Conservation (phyloP, 1,140 invertebrate genomes). For the Luehdorfia chinensis region DNA sequence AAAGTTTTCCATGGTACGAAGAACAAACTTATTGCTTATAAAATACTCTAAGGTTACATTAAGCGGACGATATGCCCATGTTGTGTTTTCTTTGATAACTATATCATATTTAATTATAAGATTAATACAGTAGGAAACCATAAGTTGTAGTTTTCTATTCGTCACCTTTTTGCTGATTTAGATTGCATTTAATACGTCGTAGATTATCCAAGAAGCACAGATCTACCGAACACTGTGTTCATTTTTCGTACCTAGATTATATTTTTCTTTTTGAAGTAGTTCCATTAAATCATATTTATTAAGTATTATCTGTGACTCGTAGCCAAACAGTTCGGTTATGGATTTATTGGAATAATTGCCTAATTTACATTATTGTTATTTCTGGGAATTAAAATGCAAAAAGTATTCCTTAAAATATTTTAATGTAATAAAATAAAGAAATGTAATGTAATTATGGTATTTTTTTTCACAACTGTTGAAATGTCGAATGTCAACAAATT, state of each 20-base stretch:
- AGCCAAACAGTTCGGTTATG: neutral
- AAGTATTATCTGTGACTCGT: slow-evolving; percentile 6
- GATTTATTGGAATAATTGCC: slow-evolving; percentile 3
- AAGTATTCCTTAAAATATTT: neutral
- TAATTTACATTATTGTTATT: neutral
- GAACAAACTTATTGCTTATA: slow-evolving; percentile 19
- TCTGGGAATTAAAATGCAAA: neutral
- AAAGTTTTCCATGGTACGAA: slow-evolving; percentile 33
- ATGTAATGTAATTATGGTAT: too few species aligned
- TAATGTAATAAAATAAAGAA: too few species aligned
- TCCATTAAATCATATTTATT: slow-evolving; percentile 20
- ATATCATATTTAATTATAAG: too few species aligned
- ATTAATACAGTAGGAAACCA: too few species aligned
- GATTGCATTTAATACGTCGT: slow-evolving; percentile 53
- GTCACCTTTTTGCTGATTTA: slow-evolving; percentile 24
- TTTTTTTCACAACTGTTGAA: too few species aligned
- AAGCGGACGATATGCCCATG: neutral
- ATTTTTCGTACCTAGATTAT: slow-evolving; percentile 33
- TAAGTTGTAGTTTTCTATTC: slow-evolving; percentile 4
- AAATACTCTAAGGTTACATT: slow-evolving; percentile 40
- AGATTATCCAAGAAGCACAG: slow-evolving; percentile 42
- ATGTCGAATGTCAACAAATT: too few species aligned
- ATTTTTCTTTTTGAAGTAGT: slow-evolving; percentile 18
- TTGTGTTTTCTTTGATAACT: slow-evolving; percentile 1
- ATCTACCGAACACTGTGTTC: slow-evolving; percentile 59